Base-by-base conservation (phyloP, 2,113 vertebrate genomes). In the Lates calcarifer region DNA sequence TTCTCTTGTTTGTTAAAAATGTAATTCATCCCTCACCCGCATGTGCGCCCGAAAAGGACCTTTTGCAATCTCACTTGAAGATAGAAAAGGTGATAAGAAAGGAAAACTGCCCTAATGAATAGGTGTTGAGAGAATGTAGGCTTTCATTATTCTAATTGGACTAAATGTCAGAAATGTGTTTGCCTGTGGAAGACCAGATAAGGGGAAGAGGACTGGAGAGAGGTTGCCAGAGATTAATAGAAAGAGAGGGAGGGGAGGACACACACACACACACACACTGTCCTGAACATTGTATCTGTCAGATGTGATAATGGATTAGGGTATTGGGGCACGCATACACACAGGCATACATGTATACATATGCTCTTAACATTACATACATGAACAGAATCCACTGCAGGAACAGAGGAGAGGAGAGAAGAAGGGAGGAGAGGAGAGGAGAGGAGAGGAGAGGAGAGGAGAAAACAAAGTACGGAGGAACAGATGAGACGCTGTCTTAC, bases 221-320 rank as follows among this genome's bases (percentile, higher is more conserved):
- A 41, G 64, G 49, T 43, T 75, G 57, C 22, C 35, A 61, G 75
- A 56, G 62, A 85, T 58, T 47, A 82, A 70, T 31, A 69, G 58
- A 65, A 68, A 39, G 66, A 51, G 60, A 39, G 33, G 24, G 57
- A 26, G 47, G 68, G 15, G 53, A 33, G 60, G 37, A 57, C 55
- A 29, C 29, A 35, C 56, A 60, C 29, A 72, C 53, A 33, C 63
- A 37, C 28, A 60, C 51, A 81, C 74, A 29, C 83, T 81, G 64
- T 35, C 83, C 72, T 79, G 56, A 71, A 79, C 82, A 83, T 28
- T 64, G 58, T 29, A 77, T 82, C 81, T 55, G 77, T 89, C 51
- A 67, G 53, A 85, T 79, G 69, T 82, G 84, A 63, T 74, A 69
- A 86, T 83, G 63, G 68, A 72, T 53, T n/a, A 28, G 56, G 63